Conservation (phyloP, 2,113 vertebrate genomes). For the Heterochromis multidens region DNA sequence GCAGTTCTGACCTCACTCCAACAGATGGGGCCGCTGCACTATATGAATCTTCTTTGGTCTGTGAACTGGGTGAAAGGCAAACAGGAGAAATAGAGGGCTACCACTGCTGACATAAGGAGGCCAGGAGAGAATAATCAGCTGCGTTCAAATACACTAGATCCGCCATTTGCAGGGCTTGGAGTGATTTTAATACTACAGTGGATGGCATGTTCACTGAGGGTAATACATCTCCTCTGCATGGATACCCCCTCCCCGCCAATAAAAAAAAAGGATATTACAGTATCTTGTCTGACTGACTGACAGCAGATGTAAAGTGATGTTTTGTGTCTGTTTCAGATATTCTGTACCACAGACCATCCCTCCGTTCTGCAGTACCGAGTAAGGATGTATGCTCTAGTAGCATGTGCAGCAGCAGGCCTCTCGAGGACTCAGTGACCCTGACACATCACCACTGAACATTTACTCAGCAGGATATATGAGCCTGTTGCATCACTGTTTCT, state of each 20-base stretch:
- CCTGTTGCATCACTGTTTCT: constrained; percentile 28
- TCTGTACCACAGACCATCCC: not conserved
- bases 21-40: constrained; percentile 33
- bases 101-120: constrained; percentile 49
- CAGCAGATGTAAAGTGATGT: not conserved
- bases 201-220: not conserved
- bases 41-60: not conserved
- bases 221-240: not conserved
- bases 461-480: not conserved
- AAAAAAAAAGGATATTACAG: not conserved
- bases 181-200: not conserved
- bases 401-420: not conserved
- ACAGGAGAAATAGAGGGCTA: constrained; percentile 30
- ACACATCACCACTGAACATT: constrained; percentile 13
- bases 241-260: not conserved
- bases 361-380: not conserved
- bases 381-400: not conserved
- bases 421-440: constrained; percentile 10
- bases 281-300: not conserved
- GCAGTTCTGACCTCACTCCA: constrained; percentile 7
- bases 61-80: constrained; percentile 52
- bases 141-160: not conserved
- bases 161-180: not conserved
- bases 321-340: not conserved
- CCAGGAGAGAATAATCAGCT: constrained; percentile 41